Base-by-base conservation (phyloP, 1,140 invertebrate species). In the Galleria mellonella region DNA sequence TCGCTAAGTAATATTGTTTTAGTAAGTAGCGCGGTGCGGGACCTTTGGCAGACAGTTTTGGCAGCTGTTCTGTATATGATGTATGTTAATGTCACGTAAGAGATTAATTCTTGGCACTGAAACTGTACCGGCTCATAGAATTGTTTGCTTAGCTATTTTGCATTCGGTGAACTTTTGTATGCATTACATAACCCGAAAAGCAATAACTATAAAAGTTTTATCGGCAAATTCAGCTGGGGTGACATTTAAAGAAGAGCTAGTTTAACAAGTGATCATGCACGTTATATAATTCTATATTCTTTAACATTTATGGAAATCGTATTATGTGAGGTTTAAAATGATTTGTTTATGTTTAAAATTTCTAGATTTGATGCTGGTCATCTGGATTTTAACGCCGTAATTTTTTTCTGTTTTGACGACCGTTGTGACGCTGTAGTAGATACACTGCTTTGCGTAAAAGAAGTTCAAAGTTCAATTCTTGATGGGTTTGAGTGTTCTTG, bases 81-180 rank as follows among this genome's bases (percentile, higher is more conserved):
- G 70, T 81, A 83, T 81, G 74, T 66, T 75, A 72, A 65, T 81
- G 76, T 83, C 76, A 74, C 62, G 59, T 69, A 64, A 62, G 68
- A 81, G 74, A 81, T 83, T 83, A 83, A 77, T 78, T 71, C 71
- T 81, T 81, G 76, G 79, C 79, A 79, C 62, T 62, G 72, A 57
- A 55, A 73, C 67, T 57, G 61, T 64, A 51, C 65, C 59, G 47
- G 63, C 43, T 68, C 62, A 62, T 68, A 64, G 62, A 55, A 75
- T 65, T 70, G 68, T 69, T 73, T 71, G 63, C 63, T 69, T 65
- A 69, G 59, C 56, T 72, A 63, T 68, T 71, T 63, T 66, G 55
- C 61, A 69, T 69, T 50, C 43, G 54, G 55, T 41, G 39, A 32
- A 47, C 39, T 54, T 35, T 43, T 41, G 45, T 54, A 48, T 54